Base-by-base conservation (phyloP, 1,140 invertebrate genomes). In the Littorina saxatilis region DNA sequence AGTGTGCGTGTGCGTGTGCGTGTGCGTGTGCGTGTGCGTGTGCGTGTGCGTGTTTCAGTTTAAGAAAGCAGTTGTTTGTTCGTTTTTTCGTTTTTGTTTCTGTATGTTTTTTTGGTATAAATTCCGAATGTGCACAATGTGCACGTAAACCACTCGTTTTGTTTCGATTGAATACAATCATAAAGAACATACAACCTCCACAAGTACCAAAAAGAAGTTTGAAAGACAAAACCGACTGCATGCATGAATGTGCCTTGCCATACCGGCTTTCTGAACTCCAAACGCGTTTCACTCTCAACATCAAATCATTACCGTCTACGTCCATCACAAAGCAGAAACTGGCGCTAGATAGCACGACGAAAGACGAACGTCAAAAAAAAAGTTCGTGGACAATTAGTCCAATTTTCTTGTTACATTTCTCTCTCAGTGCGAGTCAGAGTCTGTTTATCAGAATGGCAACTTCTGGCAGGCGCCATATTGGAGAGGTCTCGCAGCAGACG, bases 391-490 rank as follows among this genome's bases (percentile, higher is more conserved):
- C 9, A 68, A 68, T 68, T 68, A 68, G 66, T 68, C 66, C 66
- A 68, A 68, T 68, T 68, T 68, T 68, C 66, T 17, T 32, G 32
- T 35, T 39, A 68, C 66, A 68, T 68, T 68, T 39, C 15, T 17
- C 32, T 29, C 66, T 2, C 66, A 68, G 66, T 68, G 66, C 37
- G 66, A 68, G 66, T 5, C 66, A 32, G 39, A 32, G 15, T 35
- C 3, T 9, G 66, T 68, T 68, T 68, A 68, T 68, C 66, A 68
- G 66, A 13, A 32, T 20, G 32, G 32, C 9, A 29, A 15, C 66
- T 68, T 17, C 66, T 68, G 66, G 35, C 66, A 68, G 66, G 66
- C 66, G 66, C 66, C 66, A 68, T 68, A 29, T 68, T 68, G 66
- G 35, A 68, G 35, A 68, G 37, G 66, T 68, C 66, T 68, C 66